phyloP scores from a whole-genome alignment of 2,888 invertebrate species.

The Cantharis flavilabris region DNA sequence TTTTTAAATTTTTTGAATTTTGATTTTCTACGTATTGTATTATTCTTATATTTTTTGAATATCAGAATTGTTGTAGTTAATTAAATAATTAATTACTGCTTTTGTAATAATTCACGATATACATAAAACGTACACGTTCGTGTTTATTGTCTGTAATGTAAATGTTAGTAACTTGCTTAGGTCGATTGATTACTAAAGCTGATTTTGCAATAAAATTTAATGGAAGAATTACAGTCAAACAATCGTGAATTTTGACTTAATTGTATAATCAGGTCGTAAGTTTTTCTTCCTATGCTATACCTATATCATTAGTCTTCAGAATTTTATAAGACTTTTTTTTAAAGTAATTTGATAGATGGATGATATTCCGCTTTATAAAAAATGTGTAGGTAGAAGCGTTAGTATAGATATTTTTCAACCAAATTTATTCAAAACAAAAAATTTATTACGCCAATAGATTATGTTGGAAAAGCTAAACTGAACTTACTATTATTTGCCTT shows the following conservation, averaged over 20 bases:
- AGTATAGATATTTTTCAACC: neutral
- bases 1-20: too few species aligned
- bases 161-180: neutral
- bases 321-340: neutral
- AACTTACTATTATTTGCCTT: slow-evolving; percentile 17
- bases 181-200: too few species aligned
- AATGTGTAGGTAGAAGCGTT: neutral
- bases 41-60: too few species aligned
- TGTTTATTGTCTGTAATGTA: neutral
- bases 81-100: neutral
- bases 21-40: too few species aligned
- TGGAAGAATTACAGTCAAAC: too few species aligned
- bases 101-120: neutral
- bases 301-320: neutral
- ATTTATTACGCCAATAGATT: neutral
- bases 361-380: neutral
- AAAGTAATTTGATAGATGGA: neutral
- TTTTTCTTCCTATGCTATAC: neutral
- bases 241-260: too few species aligned
- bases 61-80: neutral
- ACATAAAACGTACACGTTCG: neutral
- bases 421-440: neutral
- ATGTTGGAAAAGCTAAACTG: neutral
- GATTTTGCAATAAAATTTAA: too few species aligned
- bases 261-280: too few species aligned